Percentiles rank a stretch among this genome's conserved stretches.
Evolutionary conservation across 2,797 vertebrate genomes (phyloP).

Genomic region (Caiman crocodilus): DNA sequence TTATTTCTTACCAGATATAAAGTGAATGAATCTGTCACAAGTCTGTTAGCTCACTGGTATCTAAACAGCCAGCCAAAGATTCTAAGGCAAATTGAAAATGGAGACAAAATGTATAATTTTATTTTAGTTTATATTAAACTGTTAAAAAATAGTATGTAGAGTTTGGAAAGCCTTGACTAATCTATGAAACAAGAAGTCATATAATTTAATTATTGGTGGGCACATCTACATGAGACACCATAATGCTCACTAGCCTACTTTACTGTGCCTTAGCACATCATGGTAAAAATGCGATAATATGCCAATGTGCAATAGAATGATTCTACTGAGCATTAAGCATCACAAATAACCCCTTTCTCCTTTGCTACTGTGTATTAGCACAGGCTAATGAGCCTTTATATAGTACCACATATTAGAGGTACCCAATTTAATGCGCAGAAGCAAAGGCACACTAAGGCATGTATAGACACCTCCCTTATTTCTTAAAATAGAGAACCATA

Average conservation of each 20-base stretch:
- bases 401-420: no score
- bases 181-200: not conserved
- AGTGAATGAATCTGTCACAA: not conserved
- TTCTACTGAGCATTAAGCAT: no score
- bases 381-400: no score
- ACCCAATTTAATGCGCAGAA: no score
- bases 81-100: not conserved
- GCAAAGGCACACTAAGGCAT: no score
- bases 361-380: no score
- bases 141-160: not conserved
- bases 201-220: not conserved
- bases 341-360: no score
- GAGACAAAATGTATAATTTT: not conserved
- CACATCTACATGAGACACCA: no score
- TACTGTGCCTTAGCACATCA: no score
- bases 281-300: no score
- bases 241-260: no score
- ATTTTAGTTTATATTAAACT: not conserved
- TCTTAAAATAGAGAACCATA: not conserved
- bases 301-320: no score
- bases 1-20: not conserved
- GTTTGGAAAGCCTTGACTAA: not conserved
- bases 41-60: not conserved
- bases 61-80: not conserved
- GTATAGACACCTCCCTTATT: not conserved